Base-by-base conservation (phyloP, 1,140 invertebrate species). In the Drosophila rhopaloa region DNA sequence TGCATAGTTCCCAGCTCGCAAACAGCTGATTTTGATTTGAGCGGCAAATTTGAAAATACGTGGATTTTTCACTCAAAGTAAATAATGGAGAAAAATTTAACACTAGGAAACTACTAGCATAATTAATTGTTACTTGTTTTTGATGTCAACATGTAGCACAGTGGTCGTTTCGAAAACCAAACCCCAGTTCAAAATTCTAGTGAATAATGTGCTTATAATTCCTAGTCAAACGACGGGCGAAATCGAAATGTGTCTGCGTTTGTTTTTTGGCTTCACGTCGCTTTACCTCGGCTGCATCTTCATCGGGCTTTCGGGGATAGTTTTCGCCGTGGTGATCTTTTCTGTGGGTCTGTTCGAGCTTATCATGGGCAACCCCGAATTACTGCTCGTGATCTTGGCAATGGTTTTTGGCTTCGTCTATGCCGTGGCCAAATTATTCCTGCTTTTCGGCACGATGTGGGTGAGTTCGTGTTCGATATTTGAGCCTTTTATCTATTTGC, bases 281-380 rank as follows among this genome's bases (percentile, higher is more conserved):
- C 55, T 62, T 4, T 62, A 62, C 38, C 35, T 60, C 13, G 60
- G 60, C 16, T 62, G 60, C 55, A 32, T 62, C 8, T 24, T 62
- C 27, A 60, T 60, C 10, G 60, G 55, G 7, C 29, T 62, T 4
- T 5, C 16, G 16, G 60, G 60, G 9, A 32, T 62, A 16, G 10
- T 62, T 6, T 4, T 35, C 9, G 37, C 54, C 4, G 16, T 60
- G 4, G 1, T 60, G 7, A 5, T 60, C 2, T 35, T 62, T 14
- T 60, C 55, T 2, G 27, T 62, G 6, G n/a, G 13, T 11, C 16
- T 62, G 14, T 62, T 62, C 10, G 37, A 62, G 13, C 6, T 62
- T 0, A 1, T 62, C 9, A 19, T 1, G 10, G 9, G 1, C 7
- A 3, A 32, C 0, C 0, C 7, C 0, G 0, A 16, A 1, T 0